These are phyloP conservation scores for Cistogaster globosa DNA, from an alignment of 2,888 invertebrate genomes.

Conservation along the genomic window DNA sequence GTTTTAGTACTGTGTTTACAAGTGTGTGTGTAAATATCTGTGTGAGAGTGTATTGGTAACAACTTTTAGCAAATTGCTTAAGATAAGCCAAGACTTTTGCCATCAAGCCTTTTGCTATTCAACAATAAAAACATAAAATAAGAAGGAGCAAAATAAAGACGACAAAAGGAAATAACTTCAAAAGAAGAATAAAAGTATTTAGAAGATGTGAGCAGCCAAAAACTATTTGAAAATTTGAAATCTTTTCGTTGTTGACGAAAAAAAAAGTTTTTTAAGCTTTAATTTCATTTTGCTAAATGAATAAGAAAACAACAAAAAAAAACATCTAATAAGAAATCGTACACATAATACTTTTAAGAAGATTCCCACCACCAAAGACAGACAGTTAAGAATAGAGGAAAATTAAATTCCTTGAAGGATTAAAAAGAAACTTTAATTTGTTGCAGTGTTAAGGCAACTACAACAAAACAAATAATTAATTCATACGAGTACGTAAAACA, in stretches of 20 bases:
- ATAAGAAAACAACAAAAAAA: conserved; percentile 32
- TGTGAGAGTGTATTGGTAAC: conserved; percentile 28
- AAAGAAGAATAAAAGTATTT: conserved; percentile 55
- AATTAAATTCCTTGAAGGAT: conserved; percentile 70
- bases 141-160: conserved; percentile 1
- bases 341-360: conserved; percentile 46
- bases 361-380: conserved; percentile 2
- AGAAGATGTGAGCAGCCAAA: conserved; percentile 53
- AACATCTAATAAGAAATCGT: conserved; percentile 19
- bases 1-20: conserved; percentile 1
- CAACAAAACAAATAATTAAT: conserved; percentile 5
- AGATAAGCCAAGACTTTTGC: conserved; percentile 71
- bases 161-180: conserved; percentile 9
- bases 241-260: conserved; percentile 53
- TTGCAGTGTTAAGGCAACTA: conserved; percentile 36
- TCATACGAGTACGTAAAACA: conserved; percentile 15
- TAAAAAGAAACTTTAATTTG: conserved; percentile 67
- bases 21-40: not conserved
- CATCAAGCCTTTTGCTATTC: conserved; percentile 67
- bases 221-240: conserved; percentile 64
- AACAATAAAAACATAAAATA: conserved; percentile 46
- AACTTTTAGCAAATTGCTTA: conserved; percentile 71
- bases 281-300: conserved; percentile 65
- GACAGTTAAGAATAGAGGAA: conserved; percentile 27
- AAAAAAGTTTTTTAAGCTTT: conserved; percentile 66